A percentile compares a stretch with the other conserved stretches of the same genome.
Evolutionary conservation across 2,888 invertebrate genomes (phyloP).

Genomic region (Cryptocephalus moraei): DNA sequence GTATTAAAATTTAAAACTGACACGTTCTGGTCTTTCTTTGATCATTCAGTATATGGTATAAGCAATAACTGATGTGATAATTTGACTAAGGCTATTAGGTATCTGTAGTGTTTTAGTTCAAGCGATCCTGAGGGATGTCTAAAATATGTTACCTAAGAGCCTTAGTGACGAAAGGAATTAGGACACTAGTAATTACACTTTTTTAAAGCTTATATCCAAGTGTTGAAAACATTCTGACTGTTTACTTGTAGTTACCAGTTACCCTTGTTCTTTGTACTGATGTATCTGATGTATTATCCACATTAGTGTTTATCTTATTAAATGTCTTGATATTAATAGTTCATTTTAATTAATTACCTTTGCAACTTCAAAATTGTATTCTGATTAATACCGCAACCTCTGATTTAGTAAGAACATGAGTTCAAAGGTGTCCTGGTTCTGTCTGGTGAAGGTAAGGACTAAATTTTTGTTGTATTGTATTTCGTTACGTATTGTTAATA

Average conservation of each 20-base stretch:
- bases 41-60: conserved; percentile 17
- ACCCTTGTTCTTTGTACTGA: conserved; percentile 23
- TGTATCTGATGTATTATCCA: conserved; percentile 23
- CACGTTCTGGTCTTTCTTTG: neutral
- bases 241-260: conserved; percentile 26
- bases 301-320: conserved; percentile 20
- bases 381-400: no score
- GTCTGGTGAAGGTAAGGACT: no score
- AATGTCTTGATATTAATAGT: conserved; percentile 23
- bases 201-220: conserved; percentile 17
- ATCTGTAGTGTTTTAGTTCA: neutral
- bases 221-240: conserved; percentile 21
- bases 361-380: no score
- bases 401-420: no score
- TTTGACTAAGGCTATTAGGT: conserved; percentile 18
- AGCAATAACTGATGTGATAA: conserved; percentile 27
- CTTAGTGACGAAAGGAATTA: conserved; percentile 3
- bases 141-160: conserved; percentile 8
- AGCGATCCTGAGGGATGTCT: neutral
- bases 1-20: no score
- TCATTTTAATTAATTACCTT: conserved; percentile 6
- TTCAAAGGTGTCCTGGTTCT: no score
- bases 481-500: no score
- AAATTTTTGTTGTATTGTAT: no score
- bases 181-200: conserved; percentile 2